Base-by-base conservation (phyloP, 1,140 invertebrate species). In the Hermetia illucens region DNA sequence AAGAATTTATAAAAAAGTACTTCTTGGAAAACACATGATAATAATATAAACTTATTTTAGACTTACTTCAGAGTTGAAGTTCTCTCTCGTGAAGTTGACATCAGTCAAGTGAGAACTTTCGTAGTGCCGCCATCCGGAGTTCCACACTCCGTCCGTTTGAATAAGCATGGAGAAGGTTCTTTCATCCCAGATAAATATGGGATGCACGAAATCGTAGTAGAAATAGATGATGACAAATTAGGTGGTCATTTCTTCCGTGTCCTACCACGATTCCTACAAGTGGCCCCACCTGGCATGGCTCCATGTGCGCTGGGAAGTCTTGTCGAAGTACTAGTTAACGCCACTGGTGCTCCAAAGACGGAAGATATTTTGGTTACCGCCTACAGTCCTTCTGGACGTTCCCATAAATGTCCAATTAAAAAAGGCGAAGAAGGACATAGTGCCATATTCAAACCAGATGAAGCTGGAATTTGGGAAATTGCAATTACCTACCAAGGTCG, bases 401-500 rank as follows among this genome's bases (percentile, higher is more conserved):
- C 72, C 1, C 63, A 82, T 25, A 68, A 75, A 21, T 87, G 88
- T 55, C 76, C 79, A 1, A 73, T 93, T 8, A 76, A 79, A 44
- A 76, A 79, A 42, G 69, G 73, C 37, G 75, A 78, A 39, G 86
- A 84, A 41, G 77, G 82, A 13, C 88, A 89, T 55, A 85, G 83
- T 43, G 89, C 92, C 35, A 93, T 86, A 42, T 98, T 98, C 61
- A 85, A 91, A 57, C 93, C 94, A 4, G 86, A 94, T 48, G 92
- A 97, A 71, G 82, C 88, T 33, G 94, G 92, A 52, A 85, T 92
- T 50, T 98, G 93, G 92, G 82, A 86, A 45, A 92, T 98, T 36
- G 83, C 84, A 43, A 93, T 98, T 40, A 80, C 85, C 16, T 96
- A 96, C 59, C 89, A 94, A 51, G 88, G 86, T 24, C 82, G 90